Base-by-base conservation (phyloP, 1,140 invertebrate species). In the Holcopasites calliopsidis region DNA sequence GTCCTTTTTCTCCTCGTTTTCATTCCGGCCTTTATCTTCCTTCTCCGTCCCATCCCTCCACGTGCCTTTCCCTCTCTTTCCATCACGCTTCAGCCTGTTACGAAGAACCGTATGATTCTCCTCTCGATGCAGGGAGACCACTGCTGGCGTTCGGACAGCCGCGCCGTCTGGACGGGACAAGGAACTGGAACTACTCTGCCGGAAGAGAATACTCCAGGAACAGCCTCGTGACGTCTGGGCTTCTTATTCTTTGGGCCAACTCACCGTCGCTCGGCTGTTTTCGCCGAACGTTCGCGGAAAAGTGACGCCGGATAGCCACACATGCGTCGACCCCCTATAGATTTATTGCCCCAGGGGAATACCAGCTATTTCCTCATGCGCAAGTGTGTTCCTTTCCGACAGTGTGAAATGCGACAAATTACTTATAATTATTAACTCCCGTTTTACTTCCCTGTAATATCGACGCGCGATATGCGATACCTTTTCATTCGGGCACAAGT, bases 1-100 rank as follows among this genome's bases (percentile, higher is more conserved):
- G 52, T 60, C 73, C 73, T 75, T 69, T 69, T 69, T 65, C 50
- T 49, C 10, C 52, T 35, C 40, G 28, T 38, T 28, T 55, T 65
- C 58, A 31, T 73, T 47, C 0, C 31, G 16, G 6, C 7, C 18
- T 38, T 49, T 11, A 21, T 70, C 26, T 47, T 31, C 44, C 33
- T 23, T 3, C 11, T 52, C 28, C 10, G 3, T 11, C 13, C 3
- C 38, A 13, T 31, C 38, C 10, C 26, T 31, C 4, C 57, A 49
- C 42, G 2, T 44, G 31, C 1, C 23, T 11, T 35, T 23, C 21
- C 33, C 28, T 62, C 62, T 38, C 38, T 3, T 26, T 31, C 21
- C 7, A 40, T 13, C 16, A 21, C 38, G 18, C 18, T 23, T 1
- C 3, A 11, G 8, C 38, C 6, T 61, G 23, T 47, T 31, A 38